phyloP scores from a whole-genome alignment of 23 tunicate genomes.

The Halocynthia roretzi region DNA sequence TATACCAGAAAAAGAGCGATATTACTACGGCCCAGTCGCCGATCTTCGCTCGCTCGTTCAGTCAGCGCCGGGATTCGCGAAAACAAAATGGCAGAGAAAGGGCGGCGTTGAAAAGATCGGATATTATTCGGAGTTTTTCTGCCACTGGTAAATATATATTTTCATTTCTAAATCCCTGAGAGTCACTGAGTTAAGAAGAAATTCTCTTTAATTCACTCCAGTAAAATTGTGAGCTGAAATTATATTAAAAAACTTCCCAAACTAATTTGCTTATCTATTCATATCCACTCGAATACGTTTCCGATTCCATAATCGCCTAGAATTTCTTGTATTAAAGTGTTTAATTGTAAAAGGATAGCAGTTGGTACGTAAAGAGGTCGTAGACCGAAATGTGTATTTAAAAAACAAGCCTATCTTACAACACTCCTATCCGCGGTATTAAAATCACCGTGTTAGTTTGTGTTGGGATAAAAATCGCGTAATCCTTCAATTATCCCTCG shows the following conservation, averaged over 20 bases:
- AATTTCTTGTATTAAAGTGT: too few species aligned
- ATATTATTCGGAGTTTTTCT: slow-evolving; percentile 51
- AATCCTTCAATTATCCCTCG: too few species aligned
- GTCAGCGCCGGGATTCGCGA: background rate
- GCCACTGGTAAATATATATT: slow-evolving; percentile 43
- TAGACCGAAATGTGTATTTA: slow-evolving; percentile 6
- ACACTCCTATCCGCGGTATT: background rate
- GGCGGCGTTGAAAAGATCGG: slow-evolving; percentile 47
- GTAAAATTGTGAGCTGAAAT: too few species aligned
- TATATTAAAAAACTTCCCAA: too few species aligned
- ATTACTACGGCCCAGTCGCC: background rate
- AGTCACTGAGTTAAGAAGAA: too few species aligned
- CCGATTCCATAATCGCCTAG: too few species aligned
- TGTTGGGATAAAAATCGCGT: too few species aligned
- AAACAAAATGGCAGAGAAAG: slow-evolving; percentile 21
- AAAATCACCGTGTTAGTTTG: too few species aligned
- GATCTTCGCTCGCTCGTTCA: background rate
- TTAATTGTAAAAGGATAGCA: background rate
- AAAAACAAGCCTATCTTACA: background rate
- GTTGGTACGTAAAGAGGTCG: background rate
- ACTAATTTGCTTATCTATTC: too few species aligned
- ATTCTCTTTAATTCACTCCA: too few species aligned
- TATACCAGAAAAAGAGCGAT: background rate
- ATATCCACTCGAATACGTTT: too few species aligned
- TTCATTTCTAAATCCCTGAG: background rate